Evolutionary conservation across 2,113 vertebrate species (phyloP).

Genomic region (Chiloscyllium plagiosum): DNA sequence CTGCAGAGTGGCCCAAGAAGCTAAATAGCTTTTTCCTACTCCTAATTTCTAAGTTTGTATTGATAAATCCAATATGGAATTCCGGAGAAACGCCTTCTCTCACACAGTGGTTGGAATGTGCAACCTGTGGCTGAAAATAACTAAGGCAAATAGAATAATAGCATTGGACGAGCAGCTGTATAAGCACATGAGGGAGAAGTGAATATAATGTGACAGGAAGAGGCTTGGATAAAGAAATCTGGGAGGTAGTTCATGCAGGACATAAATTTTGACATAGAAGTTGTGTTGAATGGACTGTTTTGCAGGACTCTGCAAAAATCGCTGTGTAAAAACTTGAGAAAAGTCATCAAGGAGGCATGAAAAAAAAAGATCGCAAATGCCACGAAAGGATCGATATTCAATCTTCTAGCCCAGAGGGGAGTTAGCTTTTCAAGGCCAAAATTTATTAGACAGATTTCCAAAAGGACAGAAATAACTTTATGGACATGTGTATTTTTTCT

Average conservation of each 20-base stretch:
- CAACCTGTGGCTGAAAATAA: too few species aligned
- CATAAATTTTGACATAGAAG: neutral
- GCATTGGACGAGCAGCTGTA: neutral
- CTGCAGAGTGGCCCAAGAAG: too few species aligned
- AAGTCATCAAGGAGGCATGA: too few species aligned
- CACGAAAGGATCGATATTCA: neutral
- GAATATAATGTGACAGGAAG: neutral
- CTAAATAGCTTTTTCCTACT: too few species aligned
- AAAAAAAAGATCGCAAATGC: neutral
- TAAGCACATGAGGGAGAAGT: neutral
- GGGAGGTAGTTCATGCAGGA: neutral
- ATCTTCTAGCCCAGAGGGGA: neutral
- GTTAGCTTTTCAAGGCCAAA: too few species aligned
- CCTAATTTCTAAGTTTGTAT: too few species aligned
- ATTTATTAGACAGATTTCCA: neutral
- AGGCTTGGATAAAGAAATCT: neutral
- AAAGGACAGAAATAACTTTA: neutral
- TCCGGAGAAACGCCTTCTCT: neutral
- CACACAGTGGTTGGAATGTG: neutral
- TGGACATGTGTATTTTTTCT: neutral
- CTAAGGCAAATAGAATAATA: too few species aligned
- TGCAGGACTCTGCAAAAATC: neutral
- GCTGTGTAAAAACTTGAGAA: neutral
- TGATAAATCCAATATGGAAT: neutral
- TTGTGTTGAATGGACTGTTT: neutral